A percentile compares a stretch with the other conserved stretches of the same genome.
These are phyloP conservation scores for Pomacea canaliculata DNA, from an alignment of 2,888 invertebrate genomes.

Conservation along the genomic window DNA sequence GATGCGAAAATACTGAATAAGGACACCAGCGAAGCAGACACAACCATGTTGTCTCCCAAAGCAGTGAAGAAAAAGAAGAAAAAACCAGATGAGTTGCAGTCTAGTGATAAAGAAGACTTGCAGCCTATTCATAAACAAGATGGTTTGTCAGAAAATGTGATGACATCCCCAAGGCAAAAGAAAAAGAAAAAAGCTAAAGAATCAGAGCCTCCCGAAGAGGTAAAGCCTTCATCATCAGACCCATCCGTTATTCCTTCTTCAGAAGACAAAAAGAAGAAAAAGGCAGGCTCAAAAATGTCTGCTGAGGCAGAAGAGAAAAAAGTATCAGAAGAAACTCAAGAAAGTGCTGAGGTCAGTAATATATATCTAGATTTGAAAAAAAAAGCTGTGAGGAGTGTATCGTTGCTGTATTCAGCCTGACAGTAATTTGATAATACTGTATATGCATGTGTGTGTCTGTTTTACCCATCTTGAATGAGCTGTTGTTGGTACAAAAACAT, in stretches of 20 bases:
- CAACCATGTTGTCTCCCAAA: constrained; percentile 17
- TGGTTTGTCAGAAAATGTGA: constrained; percentile 25
- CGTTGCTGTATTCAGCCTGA: too few relatives aligned
- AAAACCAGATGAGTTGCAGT: constrained; percentile 14
- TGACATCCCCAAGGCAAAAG: constrained; percentile 22
- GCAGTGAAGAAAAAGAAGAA: constrained; percentile 37
- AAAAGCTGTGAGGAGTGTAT: too few relatives aligned
- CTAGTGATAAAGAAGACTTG: constrained; percentile 30
- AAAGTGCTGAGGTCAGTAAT: too few relatives aligned
- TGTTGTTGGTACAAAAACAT: too few relatives aligned
- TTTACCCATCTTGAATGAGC: too few relatives aligned
- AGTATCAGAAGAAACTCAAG: too few relatives aligned
- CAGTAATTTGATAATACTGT: too few relatives aligned
- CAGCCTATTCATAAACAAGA: constrained; percentile 30
- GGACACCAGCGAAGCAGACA: constrained; percentile 39
- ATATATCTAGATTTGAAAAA: too few relatives aligned
- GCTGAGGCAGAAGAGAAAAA: constrained; percentile 22
- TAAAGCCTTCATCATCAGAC: constrained; percentile 26
- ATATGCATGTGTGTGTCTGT: too few relatives aligned
- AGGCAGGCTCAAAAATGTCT: constrained; percentile 40
- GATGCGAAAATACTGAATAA: constrained; percentile 39
- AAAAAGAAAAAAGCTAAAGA: constrained; percentile 32
- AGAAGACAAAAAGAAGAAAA: constrained; percentile 39
- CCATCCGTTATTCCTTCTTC: constrained; percentile 34
- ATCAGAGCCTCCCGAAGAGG: constrained; percentile 8